Evolutionary conservation across 2,797 vertebrate genomes (phyloP), one percentile per base, ranked within the genome.

Genomic region (Hemitrygon akajei): DNA sequence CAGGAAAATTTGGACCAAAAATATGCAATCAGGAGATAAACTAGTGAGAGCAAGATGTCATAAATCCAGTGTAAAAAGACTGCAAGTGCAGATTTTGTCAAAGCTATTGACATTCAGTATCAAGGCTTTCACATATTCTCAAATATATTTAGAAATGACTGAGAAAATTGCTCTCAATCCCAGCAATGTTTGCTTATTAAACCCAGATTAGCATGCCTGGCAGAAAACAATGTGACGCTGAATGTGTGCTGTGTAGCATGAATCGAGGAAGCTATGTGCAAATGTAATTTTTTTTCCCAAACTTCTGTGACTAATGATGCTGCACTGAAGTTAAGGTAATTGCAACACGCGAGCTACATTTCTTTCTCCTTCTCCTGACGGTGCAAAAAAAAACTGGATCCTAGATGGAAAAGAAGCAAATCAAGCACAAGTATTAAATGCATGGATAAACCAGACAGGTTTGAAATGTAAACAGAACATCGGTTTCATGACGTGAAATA

Each of bases 121-220:
- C 7, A 10, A 60, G 18, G n/a, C 40, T 75, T 58, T 93, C 91
- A 93, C 40, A 47, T 93, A 12, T 75, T 93, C 47, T 47, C 47
- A 47, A 56, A 93, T 58, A 76, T 27, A 30, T 93, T 27, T 71
- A 76, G 40, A 12, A 69, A 22, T 69, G 7, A 69, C 18, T 89
- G 60, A 66, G 86, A 34, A 89, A 89, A 89, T 89, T 93, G 47
- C 37, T 47, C n/a, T 76, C 25, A 93, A 93, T 40, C 30, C 16
- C 47, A 56, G 37, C 37, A 47, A 12, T 93, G 91, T 93, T 93
- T 93, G 37, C 71, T 93, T 76, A 75, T 93, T 93, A 93, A 93
- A 93, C 11, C 40, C 91, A 75, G 91, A 71, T 76, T 93, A 56
- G 40, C 71, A 47, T 93, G 11, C 18, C 91, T 93, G 16, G 47